Conservation (phyloP, 2,797 vertebrate species). For the Ateles fusciceps region DNA sequence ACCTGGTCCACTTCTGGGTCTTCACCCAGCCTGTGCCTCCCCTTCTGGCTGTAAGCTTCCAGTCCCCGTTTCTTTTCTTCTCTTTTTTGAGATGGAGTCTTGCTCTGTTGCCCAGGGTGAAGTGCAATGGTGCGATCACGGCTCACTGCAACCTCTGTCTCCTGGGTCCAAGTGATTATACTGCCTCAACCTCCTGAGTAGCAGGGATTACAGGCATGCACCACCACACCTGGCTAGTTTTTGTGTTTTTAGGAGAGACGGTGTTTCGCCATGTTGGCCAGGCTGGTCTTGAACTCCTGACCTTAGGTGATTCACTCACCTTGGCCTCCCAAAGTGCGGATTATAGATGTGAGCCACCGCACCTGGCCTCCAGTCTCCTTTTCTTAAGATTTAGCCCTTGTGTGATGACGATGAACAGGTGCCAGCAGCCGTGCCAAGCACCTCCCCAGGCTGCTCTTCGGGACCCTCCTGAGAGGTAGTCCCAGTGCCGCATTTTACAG, state of each 20-base stretch:
- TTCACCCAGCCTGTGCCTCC: not conserved
- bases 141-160: no score
- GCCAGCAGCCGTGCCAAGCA: not conserved
- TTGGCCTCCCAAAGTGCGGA: not conserved
- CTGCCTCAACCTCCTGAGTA: no score
- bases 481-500: not conserved
- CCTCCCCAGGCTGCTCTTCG: no score
- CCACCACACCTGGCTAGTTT: no score
- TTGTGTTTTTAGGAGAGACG: not conserved
- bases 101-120: no score
- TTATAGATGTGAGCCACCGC: not conserved
- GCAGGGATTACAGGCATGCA: no score
- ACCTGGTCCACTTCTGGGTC: fast-evolving
- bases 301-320: not conserved
- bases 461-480: not conserved
- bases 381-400: not conserved
- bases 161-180: no score
- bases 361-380: not conserved
- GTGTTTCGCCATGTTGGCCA: not conserved
- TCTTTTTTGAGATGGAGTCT: no score
- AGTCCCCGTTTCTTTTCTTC: not conserved
- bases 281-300: not conserved
- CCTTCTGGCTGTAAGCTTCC: not conserved
- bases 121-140: no score
- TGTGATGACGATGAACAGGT: not conserved